Evolutionary conservation across 1,140 invertebrate genomes (phyloP).

Genomic region (Ganaspis sp.): DNA sequence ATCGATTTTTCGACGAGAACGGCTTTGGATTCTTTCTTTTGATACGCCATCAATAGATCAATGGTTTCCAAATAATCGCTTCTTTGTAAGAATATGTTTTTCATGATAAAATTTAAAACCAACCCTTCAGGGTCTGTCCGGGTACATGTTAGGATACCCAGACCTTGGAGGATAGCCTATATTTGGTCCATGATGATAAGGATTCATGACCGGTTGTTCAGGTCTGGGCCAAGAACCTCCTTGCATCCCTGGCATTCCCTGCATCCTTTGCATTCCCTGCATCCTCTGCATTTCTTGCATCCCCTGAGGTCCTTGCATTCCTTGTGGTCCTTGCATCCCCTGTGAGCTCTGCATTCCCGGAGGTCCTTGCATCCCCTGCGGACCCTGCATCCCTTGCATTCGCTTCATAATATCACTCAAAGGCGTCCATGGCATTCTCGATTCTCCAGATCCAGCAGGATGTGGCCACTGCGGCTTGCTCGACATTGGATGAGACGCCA

Average conservation of each 20-base stretch:
- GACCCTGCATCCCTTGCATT: background rate
- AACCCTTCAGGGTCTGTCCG: background rate
- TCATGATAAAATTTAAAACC: background rate
- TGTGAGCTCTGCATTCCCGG: background rate
- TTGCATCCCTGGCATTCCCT: background rate
- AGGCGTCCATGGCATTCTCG: background rate
- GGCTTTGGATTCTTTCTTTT: no score
- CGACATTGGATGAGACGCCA: background rate
- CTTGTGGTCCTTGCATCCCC: background rate
- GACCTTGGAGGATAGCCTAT: background rate
- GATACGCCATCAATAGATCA: no score
- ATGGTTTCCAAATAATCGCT: no score
- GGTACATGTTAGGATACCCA: constrained; percentile 15
- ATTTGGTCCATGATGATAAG: constrained; percentile 1
- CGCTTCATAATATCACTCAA: constrained; percentile 15
- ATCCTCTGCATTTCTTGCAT: background rate
- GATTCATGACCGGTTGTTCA: constrained; percentile 8
- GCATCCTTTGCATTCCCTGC: background rate
- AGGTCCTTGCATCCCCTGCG: background rate
- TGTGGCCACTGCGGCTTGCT: background rate
- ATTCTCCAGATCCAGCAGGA: background rate
- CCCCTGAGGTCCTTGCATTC: background rate
- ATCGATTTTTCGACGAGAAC: no score
- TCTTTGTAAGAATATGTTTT: background rate
- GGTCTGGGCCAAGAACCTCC: background rate